These are phyloP conservation scores for Morpho achilles DNA, from an alignment of 2,888 invertebrate species.

Conservation along the genomic window DNA sequence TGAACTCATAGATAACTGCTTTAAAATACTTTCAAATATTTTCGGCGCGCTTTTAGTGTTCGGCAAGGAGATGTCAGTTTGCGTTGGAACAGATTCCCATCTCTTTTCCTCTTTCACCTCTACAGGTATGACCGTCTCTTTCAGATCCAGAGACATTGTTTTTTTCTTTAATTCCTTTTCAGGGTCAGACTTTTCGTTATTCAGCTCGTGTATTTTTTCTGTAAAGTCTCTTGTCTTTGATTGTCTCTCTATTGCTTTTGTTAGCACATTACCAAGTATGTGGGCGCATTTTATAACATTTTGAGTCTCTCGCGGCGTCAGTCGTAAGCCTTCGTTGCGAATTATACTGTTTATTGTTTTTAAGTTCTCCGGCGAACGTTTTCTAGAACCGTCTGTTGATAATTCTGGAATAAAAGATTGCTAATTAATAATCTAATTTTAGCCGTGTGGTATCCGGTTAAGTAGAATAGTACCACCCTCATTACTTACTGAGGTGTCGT, in stretches of 20 bases:
- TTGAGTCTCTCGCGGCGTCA: slow-evolving; percentile 63
- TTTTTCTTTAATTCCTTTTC: slow-evolving; percentile 46
- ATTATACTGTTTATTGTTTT: slow-evolving; percentile 53
- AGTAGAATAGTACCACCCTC: too few species aligned
- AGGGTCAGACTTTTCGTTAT: slow-evolving; percentile 23
- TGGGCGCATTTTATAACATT: slow-evolving; percentile 69
- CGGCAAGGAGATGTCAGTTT: slow-evolving; percentile 69
- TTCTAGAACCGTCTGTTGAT: slow-evolving; percentile 46
- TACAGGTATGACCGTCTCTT: slow-evolving; percentile 51
- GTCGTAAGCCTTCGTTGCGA: slow-evolving; percentile 53
- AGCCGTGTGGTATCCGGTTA: too few species aligned
- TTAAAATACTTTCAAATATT: slow-evolving; percentile 67
- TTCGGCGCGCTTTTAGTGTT: slow-evolving; percentile 71
- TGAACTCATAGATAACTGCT: slow-evolving; percentile 62
- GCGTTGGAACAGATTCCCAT: slow-evolving; percentile 59
- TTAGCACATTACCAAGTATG: slow-evolving; percentile 55
- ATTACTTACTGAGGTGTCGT: too few species aligned
- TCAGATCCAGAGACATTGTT: slow-evolving; percentile 55
- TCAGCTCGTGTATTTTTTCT: slow-evolving; percentile 36
- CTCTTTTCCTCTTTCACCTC: slow-evolving; percentile 47
- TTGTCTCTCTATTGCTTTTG: slow-evolving; percentile 58
- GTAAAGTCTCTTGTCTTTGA: slow-evolving; percentile 38
- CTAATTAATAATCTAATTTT: neutral
- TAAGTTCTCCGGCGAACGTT: slow-evolving; percentile 54
- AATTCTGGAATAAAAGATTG: slow-evolving; percentile 42